These are phyloP conservation scores for Pseudois nayaur DNA, from an alignment of 2,113 vertebrate genomes.

Conservation along the genomic window DNA sequence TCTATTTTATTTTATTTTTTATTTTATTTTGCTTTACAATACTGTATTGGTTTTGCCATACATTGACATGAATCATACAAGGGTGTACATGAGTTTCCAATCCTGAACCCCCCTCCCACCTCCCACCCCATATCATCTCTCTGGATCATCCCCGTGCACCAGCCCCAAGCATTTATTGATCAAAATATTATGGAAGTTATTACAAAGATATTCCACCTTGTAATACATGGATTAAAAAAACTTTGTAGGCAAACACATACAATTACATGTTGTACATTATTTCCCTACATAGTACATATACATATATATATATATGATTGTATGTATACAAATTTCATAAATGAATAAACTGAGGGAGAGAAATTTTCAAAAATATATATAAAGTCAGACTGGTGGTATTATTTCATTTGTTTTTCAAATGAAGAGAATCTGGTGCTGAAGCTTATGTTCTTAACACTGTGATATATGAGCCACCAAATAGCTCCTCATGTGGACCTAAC, in stretches of 20 bases:
- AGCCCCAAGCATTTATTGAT: neutral
- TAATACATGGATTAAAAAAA: neutral
- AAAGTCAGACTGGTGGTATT: neutral
- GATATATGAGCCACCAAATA: neutral
- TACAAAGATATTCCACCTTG: neutral
- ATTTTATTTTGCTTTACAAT: no score
- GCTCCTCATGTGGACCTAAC: neutral
- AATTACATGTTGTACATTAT: neutral
- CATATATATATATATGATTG: neutral
- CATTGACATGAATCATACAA: no score
- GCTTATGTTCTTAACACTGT: neutral
- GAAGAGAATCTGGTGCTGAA: neutral
- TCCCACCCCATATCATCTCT: no score
- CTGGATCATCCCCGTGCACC: no score
- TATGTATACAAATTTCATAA: neutral
- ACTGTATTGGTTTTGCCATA: no score
- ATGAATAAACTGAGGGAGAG: neutral
- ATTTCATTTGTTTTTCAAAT: neutral
- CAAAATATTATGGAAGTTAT: neutral
- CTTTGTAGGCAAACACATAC: neutral
- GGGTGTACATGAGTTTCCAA: no score
- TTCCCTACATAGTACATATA: neutral
- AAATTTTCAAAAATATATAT: neutral
- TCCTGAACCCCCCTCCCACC: no score
- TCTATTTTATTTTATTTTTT: no score